Evolutionary conservation across 2,113 vertebrate genomes (phyloP).

Genomic region (Rhadina sibilatrix): DNA sequence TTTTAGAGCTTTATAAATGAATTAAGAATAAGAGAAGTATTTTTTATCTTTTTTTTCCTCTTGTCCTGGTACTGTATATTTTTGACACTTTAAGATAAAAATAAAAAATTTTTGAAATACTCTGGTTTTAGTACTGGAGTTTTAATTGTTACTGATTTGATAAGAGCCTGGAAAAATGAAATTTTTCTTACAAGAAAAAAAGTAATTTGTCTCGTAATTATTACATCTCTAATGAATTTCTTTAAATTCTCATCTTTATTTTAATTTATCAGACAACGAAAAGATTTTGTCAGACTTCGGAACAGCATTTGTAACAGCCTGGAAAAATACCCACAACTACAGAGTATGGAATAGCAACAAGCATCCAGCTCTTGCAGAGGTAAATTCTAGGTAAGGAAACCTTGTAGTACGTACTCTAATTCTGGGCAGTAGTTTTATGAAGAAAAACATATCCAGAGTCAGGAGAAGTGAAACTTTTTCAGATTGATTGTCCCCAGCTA

Average conservation of each 20-base stretch:
- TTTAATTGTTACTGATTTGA: not conserved
- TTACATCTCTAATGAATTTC: not conserved
- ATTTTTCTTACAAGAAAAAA: not conserved
- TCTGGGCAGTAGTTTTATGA: not conserved
- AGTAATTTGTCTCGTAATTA: not conserved
- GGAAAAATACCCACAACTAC: constrained; percentile 96
- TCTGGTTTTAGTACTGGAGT: not conserved
- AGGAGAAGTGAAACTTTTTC: not conserved
- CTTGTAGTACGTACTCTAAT: not conserved
- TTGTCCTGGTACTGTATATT: not conserved
- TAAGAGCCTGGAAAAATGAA: not conserved
- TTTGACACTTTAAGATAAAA: not conserved
- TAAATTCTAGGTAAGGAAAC: constrained; percentile 86
- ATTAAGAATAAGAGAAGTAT: not conserved
- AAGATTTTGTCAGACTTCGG: constrained; percentile 91
- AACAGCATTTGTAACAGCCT: constrained; percentile 82
- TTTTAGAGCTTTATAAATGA: not conserved
- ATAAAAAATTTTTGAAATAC: not conserved
- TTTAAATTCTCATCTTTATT: not conserved
- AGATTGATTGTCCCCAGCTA: not conserved
- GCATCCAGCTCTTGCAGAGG: constrained; percentile 85
- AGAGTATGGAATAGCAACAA: constrained; percentile 95
- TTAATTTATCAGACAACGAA: constrained; percentile 84
- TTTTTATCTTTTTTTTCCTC: not conserved
- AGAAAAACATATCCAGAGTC: not conserved